Base-by-base conservation (phyloP, 1,140 invertebrate species). In the Drosophila lacertosa region DNA sequence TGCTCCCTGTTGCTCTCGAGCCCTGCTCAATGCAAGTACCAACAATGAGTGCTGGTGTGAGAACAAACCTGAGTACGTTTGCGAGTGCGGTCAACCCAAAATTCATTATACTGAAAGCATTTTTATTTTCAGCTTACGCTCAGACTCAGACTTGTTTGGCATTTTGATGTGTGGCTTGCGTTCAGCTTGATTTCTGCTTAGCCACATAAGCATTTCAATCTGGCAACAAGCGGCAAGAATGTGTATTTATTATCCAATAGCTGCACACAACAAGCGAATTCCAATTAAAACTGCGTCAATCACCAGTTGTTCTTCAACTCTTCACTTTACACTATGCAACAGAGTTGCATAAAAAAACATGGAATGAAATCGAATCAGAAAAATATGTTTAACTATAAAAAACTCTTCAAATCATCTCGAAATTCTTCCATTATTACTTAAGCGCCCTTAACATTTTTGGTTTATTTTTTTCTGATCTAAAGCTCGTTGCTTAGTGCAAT, bases 41-140 rank as follows among this genome's bases (percentile, higher is more conserved):
- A 29, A 29, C 20, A 64, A 54, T 15, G 29, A 40, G 42, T 69
- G 39, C 13, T 35, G 35, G 44, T 26, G 54, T 59, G 63, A n/a
- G 45, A n/a, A 22, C 20, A 44, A 44, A 24, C 4, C n/a, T 18
- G 39, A 33, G 10, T 22, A n/a, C 26, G 50, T n/a, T 15, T 24
- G 26, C 50, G 32, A 26, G 22, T 24, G 37, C 16, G 60, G 64
- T 22, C 32, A 71, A 48, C n/a, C 68, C 42, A 40, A 65, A 73
- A 73, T 67, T 76, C 64, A 83, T 83, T 83, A 78, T 60, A 79
- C 39, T 79, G 72, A 84, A 84, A 84, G 80, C 75, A 67, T 79
- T 78, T 79, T 83, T 83, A 83, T 83, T 69, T 47, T 57, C 15
- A 11, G 20, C 18, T 11, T 57, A 26, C 2, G 33, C 20, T 40